Evolutionary conservation across 2,888 invertebrate genomes (phyloP).

Genomic region (Diabrotica balteata): DNA sequence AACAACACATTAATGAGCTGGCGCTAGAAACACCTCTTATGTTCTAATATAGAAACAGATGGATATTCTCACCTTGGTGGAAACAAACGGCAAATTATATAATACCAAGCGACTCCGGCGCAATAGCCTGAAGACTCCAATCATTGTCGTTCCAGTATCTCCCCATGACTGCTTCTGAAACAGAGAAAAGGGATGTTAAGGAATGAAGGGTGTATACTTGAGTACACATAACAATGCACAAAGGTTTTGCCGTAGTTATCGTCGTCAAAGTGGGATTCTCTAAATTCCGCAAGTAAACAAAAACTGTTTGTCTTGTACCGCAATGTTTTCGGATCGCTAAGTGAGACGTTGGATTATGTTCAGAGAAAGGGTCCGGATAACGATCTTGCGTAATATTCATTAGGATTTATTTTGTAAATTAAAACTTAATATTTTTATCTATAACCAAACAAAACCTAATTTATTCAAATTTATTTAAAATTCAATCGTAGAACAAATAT

Average conservation of each 20-base stretch:
- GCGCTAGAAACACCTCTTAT: neutral
- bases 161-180: constrained; percentile 39
- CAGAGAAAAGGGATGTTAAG: constrained; percentile 32
- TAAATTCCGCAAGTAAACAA: constrained; percentile 34
- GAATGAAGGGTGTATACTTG: constrained; percentile 38
- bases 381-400: neutral
- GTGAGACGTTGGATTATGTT: constrained; percentile 12
- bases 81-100: constrained; percentile 38
- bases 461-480: too few species aligned
- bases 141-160: constrained; percentile 40
- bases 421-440: too few species aligned
- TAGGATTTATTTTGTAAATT: neutral
- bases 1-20: constrained; percentile 1
- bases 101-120: constrained; percentile 38
- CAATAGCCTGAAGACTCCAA: constrained; percentile 36
- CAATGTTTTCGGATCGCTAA: constrained; percentile 20
- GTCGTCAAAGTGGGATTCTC: constrained; percentile 33
- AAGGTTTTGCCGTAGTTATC: constrained; percentile 34
- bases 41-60: constrained; percentile 19
- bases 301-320: constrained; percentile 31
- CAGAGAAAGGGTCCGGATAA: neutral
- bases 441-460: too few species aligned
- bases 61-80: constrained; percentile 42
- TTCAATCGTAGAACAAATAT: too few species aligned
- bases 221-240: constrained; percentile 42